Base-by-base conservation (phyloP, 2,797 vertebrate species). In the Sparus aurata region DNA sequence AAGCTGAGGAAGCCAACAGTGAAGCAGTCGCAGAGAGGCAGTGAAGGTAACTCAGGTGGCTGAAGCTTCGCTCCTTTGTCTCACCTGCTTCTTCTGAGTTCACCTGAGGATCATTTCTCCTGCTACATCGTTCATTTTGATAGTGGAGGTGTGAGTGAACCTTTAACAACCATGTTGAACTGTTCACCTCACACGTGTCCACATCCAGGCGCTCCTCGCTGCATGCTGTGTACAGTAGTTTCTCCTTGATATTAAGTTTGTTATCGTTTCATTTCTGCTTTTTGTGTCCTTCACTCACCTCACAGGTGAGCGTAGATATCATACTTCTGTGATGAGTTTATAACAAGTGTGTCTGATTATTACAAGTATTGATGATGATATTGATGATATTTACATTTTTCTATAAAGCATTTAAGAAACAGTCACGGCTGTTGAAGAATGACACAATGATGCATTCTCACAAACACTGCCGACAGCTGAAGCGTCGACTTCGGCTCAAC, bases 161-260 rank as follows among this genome's bases (percentile, higher is more conserved):
- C 27, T 41, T 45, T 17, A 70, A 12, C 70, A 75, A 54, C 54
- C 18, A 52, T 82, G 60, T 85, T 13, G 75, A 69, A 50, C 63
- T 72, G 54, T 83, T 83, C 62, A 84, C 43, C 75, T 54, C 60
- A 87, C 72, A 84, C 75, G 62, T 88, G 84, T 83, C 73, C 54
- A 74, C 72, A 68, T 60, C 57, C 5, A 67, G 18, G 75, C 60
- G 47, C 53, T 72, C 82, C 49, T 73, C 69, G 83, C 62, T 87
- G 91, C 92, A 93, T 92, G 91, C 79, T 79, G 13, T 87, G 85
- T 83, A 83, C 27, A 77, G 57, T 74, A 78, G 77, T 55, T 75
- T 71, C 47, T 73, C 62, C 2, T 82, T 76, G 8, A 64, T 85
- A 57, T 80, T 68, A 46, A 67, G 45, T 81, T 76, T 71, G 79